Conservation (phyloP, 2,113 vertebrate genomes). For the Tyrannus savana region DNA sequence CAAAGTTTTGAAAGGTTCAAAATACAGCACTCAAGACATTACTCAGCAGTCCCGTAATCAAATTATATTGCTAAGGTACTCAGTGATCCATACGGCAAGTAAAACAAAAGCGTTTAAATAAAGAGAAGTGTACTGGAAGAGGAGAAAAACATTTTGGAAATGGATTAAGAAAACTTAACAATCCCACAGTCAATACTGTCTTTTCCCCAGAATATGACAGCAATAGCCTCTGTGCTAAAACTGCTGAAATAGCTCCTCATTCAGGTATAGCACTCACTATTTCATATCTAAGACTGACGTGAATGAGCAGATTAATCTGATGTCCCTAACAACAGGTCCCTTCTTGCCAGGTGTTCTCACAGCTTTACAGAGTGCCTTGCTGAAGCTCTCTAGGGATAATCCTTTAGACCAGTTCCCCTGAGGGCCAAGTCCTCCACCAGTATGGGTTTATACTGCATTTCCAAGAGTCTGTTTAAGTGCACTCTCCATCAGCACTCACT, state of each 20-base stretch:
- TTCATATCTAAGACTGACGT: background rate
- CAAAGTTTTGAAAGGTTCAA: background rate
- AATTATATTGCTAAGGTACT: background rate
- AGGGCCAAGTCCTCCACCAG: background rate
- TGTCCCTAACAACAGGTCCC: background rate
- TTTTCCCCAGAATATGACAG: background rate
- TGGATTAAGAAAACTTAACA: slow-evolving; percentile 13
- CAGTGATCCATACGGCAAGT: background rate
- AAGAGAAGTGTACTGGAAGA: background rate
- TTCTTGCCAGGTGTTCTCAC: background rate
- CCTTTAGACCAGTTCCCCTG: background rate
- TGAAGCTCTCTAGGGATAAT: background rate
- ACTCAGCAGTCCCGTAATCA: background rate
- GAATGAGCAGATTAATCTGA: background rate
- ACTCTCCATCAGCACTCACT: background rate
- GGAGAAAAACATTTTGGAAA: slow-evolving; percentile 31
- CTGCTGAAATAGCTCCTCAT: background rate
- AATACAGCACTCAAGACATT: background rate
- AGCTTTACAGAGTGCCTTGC: background rate
- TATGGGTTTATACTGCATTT: background rate
- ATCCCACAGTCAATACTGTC: background rate
- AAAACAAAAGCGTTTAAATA: slow-evolving; percentile 20
- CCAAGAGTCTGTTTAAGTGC: background rate
- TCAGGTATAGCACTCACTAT: background rate
- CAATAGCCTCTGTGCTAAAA: background rate